These are phyloP conservation scores for Graphium colonna DNA, from an alignment of 2,888 invertebrate species.

Conservation along the genomic window DNA sequence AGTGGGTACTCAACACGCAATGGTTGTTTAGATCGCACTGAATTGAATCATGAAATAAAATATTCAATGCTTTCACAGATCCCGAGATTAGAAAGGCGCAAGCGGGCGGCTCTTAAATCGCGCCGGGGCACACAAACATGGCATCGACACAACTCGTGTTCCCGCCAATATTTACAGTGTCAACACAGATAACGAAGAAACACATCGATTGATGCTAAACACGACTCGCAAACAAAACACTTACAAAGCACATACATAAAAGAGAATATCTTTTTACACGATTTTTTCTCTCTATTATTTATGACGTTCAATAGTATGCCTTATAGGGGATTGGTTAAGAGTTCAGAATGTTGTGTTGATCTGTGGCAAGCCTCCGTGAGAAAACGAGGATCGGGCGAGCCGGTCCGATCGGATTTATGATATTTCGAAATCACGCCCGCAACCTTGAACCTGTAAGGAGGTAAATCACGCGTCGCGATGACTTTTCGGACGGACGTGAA, in stretches of 20 bases:
- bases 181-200: conserved; percentile 71
- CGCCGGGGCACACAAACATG: conserved; percentile 42
- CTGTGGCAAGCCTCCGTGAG: conserved; percentile 52
- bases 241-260: conserved; percentile 34
- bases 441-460: conserved; percentile 69
- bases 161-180: conserved; percentile 60
- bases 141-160: conserved; percentile 36
- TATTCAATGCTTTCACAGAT: conserved; percentile 2
- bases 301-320: conserved; percentile 21
- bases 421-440: conserved; percentile 70
- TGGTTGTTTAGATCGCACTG: background rate
- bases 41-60: background rate
- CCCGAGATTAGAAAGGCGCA: conserved; percentile 24
- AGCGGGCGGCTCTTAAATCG: conserved; percentile 35
- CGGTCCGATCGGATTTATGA: conserved; percentile 69
- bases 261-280: conserved; percentile 36
- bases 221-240: conserved; percentile 62
- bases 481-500: conserved; percentile 34
- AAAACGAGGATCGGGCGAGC: conserved; percentile 58
- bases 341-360: conserved; percentile 29
- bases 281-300: conserved; percentile 9
- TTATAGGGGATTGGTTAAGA: conserved; percentile 28
- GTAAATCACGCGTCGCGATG: conserved; percentile 56
- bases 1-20: background rate
- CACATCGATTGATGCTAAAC: conserved; percentile 66